These are phyloP conservation scores for Sphinx pinastri DNA, from an alignment of 2,888 invertebrate species.

Conservation along the genomic window DNA sequence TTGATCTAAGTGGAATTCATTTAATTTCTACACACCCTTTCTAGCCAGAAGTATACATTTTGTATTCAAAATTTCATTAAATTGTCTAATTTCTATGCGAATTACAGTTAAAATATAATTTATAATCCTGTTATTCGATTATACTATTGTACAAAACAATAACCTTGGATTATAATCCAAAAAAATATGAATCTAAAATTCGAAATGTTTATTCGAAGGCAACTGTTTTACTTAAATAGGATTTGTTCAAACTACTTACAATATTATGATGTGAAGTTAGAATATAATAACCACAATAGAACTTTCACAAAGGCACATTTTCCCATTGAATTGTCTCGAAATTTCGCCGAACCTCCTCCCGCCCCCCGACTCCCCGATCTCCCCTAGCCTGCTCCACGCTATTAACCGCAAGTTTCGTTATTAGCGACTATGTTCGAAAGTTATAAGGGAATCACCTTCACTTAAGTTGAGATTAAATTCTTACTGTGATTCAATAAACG, in stretches of 20 bases:
- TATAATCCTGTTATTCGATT: neutral
- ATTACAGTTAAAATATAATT: neutral
- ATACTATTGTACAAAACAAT: neutral
- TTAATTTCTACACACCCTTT: conserved; percentile 2
- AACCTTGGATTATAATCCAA: neutral
- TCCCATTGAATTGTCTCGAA: conserved; percentile 77
- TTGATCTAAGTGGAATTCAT: conserved; percentile 15
- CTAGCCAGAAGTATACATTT: conserved; percentile 4
- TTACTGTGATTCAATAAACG: conserved; percentile 67
- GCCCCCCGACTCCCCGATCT: conserved; percentile 36
- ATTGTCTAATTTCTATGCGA: neutral
- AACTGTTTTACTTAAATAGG: conserved; percentile 36
- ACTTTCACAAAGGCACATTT: conserved; percentile 78
- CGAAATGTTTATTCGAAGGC: neutral
- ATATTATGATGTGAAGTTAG: conserved; percentile 49
- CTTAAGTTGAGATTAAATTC: conserved; percentile 80
- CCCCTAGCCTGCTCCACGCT: conserved; percentile 51
- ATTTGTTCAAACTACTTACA: conserved; percentile 42
- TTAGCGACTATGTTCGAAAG: conserved; percentile 78
- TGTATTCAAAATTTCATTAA: conserved; percentile 6
- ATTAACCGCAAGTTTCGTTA: conserved; percentile 81
- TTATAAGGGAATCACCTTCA: conserved; percentile 79
- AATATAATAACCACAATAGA: conserved; percentile 66
- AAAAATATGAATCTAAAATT: neutral
- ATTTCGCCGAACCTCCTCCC: conserved; percentile 54